Base-by-base conservation (phyloP, 2,797 vertebrate genomes). In the Iguana delicatissima region DNA sequence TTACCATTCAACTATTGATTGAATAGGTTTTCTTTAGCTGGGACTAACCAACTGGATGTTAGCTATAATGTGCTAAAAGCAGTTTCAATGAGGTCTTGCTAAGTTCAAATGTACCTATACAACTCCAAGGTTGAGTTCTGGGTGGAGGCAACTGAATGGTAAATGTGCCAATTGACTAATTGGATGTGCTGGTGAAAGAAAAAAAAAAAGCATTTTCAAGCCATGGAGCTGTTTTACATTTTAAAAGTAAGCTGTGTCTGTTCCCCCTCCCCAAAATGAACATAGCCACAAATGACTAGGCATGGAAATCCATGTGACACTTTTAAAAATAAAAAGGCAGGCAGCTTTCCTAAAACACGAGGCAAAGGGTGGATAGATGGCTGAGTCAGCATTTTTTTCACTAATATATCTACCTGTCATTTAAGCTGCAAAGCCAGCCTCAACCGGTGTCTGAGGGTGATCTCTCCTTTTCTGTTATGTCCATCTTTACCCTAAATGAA, bases 401-500 rank as follows among this genome's bases (percentile, higher is more conserved):
- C 24, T 9, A 20, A 22, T 22, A 38, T 59, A n/a, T 35, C 18
- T 38, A 24, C 6, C 38, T 84, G 46, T 32, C n/a, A 12, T 81
- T 90, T 59, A 29, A 52, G 7, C 0, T 8, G 8, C 38, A 89
- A 46, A 64, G 35, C 57, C 13, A n/a, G 55, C 22, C 32, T 64
- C 42, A 62, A 35, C 57, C 42, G 62, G 42, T 1, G 42, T 20
- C 22, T 57, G 24, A 22, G 26, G 76, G 29, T n/a, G 77, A 80
- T 6, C 4, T 77, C 55, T n/a, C 12, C 38, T 59, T 52, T 74
- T 7, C 5, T 38, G 24, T 82, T 32, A 24, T 64, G 26, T 85
- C 80, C 12, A 0, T 35, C 85, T 79, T 87, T 20, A 46, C 57
- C 85, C 50, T 32, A 74, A 95, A 95, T 59, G 0, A 94, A 88